phyloP scores from a whole-genome alignment of 2,888 invertebrate species.

The Diadegma fenestrale region DNA sequence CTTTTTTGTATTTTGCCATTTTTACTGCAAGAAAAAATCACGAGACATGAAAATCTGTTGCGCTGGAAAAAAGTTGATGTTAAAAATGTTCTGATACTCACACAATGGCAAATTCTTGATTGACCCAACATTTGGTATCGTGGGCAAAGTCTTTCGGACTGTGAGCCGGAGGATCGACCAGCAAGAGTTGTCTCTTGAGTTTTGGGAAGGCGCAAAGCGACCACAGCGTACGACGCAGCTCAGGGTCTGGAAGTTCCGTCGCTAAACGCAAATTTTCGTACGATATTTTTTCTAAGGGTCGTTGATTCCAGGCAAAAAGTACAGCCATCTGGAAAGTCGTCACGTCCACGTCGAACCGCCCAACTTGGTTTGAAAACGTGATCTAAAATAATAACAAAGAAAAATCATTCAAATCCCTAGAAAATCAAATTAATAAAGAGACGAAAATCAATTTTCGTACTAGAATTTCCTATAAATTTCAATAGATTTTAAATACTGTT shows the following conservation, averaged over 20 bases:
- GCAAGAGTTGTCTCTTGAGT: constrained; percentile 95
- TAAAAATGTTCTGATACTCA: constrained; percentile 81
- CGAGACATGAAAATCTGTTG: neutral
- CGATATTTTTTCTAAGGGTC: constrained; percentile 96
- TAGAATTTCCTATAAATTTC: no score
- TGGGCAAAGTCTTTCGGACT: constrained; percentile 98
- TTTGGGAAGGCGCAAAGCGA: constrained; percentile 98
- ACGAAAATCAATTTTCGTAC: no score
- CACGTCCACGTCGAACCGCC: constrained; percentile 98
- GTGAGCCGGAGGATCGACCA: constrained; percentile 92
- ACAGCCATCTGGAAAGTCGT: constrained; percentile 99
- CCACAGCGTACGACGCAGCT: constrained; percentile 97
- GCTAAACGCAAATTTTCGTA: constrained; percentile 98
- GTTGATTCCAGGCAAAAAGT: constrained; percentile 99
- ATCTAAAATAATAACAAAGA: constrained; percentile 86
- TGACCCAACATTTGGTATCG: constrained; percentile 97
- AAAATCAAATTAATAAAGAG: no score
- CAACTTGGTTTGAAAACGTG: constrained; percentile 96
- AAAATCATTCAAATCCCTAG: neutral
- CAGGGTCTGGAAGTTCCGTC: constrained; percentile 98
- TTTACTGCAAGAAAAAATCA: constrained; percentile 87
- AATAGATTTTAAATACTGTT: no score
- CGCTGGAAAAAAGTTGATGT: neutral
- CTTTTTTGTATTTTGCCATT: constrained; percentile 97
- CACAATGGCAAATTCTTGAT: constrained; percentile 96